Percentiles rank a stretch among this genome's conserved stretches.
Evolutionary conservation across 2,888 invertebrate genomes (phyloP).

Genomic region (Phoenoteleia sp.): DNA sequence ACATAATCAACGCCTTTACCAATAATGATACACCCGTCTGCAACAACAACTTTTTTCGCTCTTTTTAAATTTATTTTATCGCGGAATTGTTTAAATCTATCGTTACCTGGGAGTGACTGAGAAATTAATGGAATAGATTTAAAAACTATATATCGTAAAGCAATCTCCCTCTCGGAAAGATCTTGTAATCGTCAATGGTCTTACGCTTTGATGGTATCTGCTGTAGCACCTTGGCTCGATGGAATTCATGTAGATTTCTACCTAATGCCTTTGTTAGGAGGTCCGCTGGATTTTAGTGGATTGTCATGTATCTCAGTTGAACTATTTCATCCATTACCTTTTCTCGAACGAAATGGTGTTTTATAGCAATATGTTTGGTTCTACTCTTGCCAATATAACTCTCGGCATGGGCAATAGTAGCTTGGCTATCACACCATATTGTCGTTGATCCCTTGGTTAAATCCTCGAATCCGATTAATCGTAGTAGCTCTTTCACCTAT

Average conservation of each 20-base stretch:
- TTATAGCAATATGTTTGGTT: conserved; percentile 53
- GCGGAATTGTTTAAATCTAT: not conserved
- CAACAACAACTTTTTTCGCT: not conserved
- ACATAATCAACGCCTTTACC: not conserved
- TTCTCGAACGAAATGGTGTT: conserved; percentile 44
- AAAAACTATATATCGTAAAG: not conserved
- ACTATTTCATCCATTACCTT: conserved; percentile 30
- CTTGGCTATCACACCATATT: conserved; percentile 54
- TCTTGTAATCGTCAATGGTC: conserved; percentile 8
- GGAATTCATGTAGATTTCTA: conserved; percentile 20
- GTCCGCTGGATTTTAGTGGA: conserved; percentile 40
- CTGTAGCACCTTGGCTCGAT: conserved; percentile 27
- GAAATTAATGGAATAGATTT: not conserved
- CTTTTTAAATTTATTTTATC: not conserved
- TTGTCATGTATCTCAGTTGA: conserved; percentile 25
- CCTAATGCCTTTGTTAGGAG: conserved; percentile 37
- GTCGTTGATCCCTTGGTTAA: conserved; percentile 14
- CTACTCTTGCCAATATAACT: conserved; percentile 35
- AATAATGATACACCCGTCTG: not conserved
- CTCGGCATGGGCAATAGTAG: conserved; percentile 47
- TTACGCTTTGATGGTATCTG: conserved; percentile 1
- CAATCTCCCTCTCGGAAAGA: conserved; percentile 51
- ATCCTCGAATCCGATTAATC: conserved; percentile 18
- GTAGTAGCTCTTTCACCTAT: conserved; percentile 44
- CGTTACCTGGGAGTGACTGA: not conserved